Conservation (phyloP, 2,888 invertebrate genomes). For the Sylvicola cinctus region DNA sequence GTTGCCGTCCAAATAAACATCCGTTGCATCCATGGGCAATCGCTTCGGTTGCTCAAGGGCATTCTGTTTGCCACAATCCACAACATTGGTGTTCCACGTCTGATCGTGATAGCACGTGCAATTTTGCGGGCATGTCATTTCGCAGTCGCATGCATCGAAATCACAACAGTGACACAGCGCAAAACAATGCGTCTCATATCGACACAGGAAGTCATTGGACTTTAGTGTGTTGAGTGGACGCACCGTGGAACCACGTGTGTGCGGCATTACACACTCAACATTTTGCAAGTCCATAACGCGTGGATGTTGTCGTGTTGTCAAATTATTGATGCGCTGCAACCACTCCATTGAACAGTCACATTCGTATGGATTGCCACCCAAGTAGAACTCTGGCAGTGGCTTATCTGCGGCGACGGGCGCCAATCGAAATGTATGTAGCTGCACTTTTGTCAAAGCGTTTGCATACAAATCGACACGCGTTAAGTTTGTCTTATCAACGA, state of each 20-base stretch:
- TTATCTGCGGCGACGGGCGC: conserved; percentile 51
- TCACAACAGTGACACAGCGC: conserved; percentile 91
- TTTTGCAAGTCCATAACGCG: conserved; percentile 74
- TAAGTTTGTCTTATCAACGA: conserved; percentile 63
- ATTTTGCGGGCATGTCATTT: conserved; percentile 86
- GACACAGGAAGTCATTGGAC: conserved; percentile 73
- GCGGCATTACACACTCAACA: conserved; percentile 72
- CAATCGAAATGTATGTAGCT: conserved; percentile 58
- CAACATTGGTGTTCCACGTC: conserved; percentile 81
- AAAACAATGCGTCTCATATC: conserved; percentile 84
- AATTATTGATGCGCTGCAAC: conserved; percentile 74
- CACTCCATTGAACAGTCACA: conserved; percentile 94
- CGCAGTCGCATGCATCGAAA: conserved; percentile 90
- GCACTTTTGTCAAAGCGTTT: conserved; percentile 64
- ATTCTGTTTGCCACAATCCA: conserved; percentile 58
- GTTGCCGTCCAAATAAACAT: conserved; percentile 82
- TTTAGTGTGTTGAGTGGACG: conserved; percentile 56
- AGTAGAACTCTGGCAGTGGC: conserved; percentile 67
- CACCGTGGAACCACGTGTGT: conserved; percentile 60
- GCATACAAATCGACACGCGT: conserved; percentile 80
- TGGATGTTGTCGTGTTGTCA: conserved; percentile 69
- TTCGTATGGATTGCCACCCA: conserved; percentile 83
- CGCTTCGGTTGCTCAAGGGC: conserved; percentile 35
- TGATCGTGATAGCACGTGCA: conserved; percentile 91
- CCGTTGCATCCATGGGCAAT: conserved; percentile 87